phyloP scores from a whole-genome alignment of 1,140 invertebrate species.

The Aphaenogaster floridana region DNA sequence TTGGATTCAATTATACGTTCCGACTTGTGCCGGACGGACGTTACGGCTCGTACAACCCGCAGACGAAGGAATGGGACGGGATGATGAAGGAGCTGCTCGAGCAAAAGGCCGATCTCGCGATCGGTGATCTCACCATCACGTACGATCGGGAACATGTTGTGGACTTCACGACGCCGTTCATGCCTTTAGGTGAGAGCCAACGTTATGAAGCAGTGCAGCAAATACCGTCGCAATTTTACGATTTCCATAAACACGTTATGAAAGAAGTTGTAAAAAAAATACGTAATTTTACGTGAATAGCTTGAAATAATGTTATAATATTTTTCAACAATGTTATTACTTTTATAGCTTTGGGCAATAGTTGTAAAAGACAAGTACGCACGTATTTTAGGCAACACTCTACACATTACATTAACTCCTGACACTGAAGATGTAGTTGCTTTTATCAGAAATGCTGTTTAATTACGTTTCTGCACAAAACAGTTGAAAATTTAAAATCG shows the following conservation, averaged over 20 bases:
- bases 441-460: neutral
- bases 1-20: slow-evolving; percentile 97
- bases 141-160: slow-evolving; percentile 96
- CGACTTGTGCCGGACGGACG: slow-evolving; percentile 93
- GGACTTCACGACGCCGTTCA: slow-evolving; percentile 98
- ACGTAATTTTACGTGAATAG: neutral
- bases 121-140: slow-evolving; percentile 97
- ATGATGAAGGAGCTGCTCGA: slow-evolving; percentile 97
- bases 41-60: slow-evolving; percentile 93
- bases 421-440: neutral
- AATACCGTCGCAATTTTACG: neutral
- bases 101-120: slow-evolving; percentile 96
- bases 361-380: neutral
- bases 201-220: neutral
- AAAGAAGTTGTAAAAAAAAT: neutral
- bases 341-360: neutral
- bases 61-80: slow-evolving; percentile 96
- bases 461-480: neutral
- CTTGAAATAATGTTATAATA: neutral
- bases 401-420: neutral
- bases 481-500: neutral
- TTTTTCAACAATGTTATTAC: neutral
- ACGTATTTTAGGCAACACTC: neutral
- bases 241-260: slow-evolving; percentile 19
- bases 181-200: slow-evolving; percentile 92